phyloP scores from a whole-genome alignment of 2,113 vertebrate genomes.

The Chinchilla lanigera region DNA sequence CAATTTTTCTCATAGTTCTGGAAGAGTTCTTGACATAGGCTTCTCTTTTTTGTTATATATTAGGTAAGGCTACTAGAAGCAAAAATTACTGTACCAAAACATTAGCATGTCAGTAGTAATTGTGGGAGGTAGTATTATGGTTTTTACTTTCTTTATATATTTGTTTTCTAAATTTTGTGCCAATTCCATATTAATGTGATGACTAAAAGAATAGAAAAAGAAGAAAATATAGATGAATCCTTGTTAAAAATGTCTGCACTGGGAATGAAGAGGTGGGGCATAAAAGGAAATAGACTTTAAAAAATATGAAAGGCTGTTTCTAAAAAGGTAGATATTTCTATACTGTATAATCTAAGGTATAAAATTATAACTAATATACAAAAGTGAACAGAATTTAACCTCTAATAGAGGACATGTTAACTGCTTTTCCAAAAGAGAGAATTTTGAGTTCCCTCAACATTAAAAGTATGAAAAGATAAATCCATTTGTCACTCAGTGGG shows the following conservation, averaged over 20 bases:
- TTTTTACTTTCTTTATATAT: conserved; percentile 2
- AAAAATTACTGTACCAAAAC: neutral
- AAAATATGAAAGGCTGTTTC: neutral
- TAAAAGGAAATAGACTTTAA: neutral
- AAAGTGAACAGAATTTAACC: neutral
- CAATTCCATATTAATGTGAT: neutral
- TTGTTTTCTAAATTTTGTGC: neutral
- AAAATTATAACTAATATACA: neutral
- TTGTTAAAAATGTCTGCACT: neutral
- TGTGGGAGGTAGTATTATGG: neutral
- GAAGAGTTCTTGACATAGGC: neutral
- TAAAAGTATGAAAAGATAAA: neutral
- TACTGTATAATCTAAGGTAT: neutral
- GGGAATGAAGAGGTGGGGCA: neutral
- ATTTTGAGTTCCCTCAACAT: neutral
- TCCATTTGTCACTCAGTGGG: neutral
- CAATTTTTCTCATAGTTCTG: neutral
- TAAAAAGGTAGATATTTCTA: neutral
- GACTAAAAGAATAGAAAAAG: neutral
- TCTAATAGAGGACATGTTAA: neutral
- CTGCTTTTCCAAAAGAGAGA: neutral
- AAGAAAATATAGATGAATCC: neutral
- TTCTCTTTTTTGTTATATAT: neutral
- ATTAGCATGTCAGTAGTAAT: neutral
- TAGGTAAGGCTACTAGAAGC: neutral